These are phyloP conservation scores for Fistularia commersonii DNA, from an alignment of 2,797 vertebrate genomes.

Conservation along the genomic window DNA sequence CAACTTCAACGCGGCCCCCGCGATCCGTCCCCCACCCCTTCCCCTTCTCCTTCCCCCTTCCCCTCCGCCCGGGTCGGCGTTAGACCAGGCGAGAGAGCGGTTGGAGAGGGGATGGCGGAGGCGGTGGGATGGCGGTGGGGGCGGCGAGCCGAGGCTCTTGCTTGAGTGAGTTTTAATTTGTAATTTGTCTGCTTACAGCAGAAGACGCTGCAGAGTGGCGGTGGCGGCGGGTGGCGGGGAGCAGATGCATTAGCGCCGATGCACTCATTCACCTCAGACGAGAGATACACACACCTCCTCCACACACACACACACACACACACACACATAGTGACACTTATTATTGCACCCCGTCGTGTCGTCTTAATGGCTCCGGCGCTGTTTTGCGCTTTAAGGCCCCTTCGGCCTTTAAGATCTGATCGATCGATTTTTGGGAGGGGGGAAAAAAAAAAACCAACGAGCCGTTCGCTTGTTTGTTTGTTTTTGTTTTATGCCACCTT, in stretches of 20 bases:
- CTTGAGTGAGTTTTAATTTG: conserved; percentile 75
- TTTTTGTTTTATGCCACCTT: background rate
- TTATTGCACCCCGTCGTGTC: conserved; percentile 34
- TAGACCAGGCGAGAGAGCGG: conserved; percentile 16
- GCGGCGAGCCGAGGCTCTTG: conserved; percentile 30
- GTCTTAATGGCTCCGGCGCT: conserved; percentile 35
- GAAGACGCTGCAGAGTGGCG: conserved; percentile 35
- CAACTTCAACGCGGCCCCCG: too few relatives aligned
- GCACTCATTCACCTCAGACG: conserved; percentile 54
- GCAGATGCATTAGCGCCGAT: conserved; percentile 40
- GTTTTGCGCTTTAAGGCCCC: conserved; percentile 28
- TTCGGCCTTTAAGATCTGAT: conserved; percentile 33
- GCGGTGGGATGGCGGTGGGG: background rate
- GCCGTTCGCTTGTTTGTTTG: too few relatives aligned
- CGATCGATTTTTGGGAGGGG: conserved; percentile 51
- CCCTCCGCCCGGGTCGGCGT: too few relatives aligned
- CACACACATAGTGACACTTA: conserved; percentile 27
- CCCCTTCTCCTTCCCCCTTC: too few relatives aligned
- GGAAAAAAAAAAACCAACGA: too few relatives aligned
- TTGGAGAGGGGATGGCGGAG: conserved; percentile 2
- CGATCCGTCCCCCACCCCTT: conserved; percentile 8
- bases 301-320: conserved; percentile 10
- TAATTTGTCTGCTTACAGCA: conserved; percentile 54
- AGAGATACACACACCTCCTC: conserved; percentile 28
- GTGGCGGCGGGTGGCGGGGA: conserved; percentile 3